Conservation (phyloP, 2,888 invertebrate genomes). For the Schizaphis graminum region DNA sequence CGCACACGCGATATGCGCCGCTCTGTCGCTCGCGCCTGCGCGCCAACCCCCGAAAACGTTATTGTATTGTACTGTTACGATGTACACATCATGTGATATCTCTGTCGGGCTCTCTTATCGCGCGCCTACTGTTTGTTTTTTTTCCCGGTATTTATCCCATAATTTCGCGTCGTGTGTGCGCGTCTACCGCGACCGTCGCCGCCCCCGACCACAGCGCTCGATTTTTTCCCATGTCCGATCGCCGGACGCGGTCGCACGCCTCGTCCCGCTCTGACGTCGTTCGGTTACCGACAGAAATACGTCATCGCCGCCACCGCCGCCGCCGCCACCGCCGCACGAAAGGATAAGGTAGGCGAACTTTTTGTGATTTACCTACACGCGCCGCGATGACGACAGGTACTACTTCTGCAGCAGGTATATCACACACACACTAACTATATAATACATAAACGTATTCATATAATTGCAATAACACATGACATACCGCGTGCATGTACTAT, state of each 20-base stretch:
- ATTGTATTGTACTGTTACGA: background rate
- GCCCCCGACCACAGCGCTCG: background rate
- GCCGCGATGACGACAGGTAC: background rate
- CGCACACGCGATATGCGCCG: background rate
- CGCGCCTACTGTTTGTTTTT: background rate
- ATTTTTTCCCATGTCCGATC: slow-evolving; percentile 39
- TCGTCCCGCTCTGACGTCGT: background rate
- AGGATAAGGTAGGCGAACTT: slow-evolving; percentile 38
- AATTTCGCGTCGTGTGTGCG: background rate
- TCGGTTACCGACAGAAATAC: background rate
- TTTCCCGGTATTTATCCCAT: background rate
- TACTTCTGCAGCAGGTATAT: background rate
- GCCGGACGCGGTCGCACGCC: background rate
- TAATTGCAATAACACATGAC: no score
- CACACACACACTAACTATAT: background rate
- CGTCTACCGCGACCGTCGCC: background rate
- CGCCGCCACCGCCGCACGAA: background rate
- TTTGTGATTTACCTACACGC: background rate
- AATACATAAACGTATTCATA: no score
- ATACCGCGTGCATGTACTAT: no score
- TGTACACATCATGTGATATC: background rate
- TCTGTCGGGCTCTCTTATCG: background rate
- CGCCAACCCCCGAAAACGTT: background rate
- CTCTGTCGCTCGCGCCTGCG: background rate
- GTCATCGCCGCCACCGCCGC: background rate